phyloP scores from a whole-genome alignment of 2,888 invertebrate species.

The Phengaris arion region DNA sequence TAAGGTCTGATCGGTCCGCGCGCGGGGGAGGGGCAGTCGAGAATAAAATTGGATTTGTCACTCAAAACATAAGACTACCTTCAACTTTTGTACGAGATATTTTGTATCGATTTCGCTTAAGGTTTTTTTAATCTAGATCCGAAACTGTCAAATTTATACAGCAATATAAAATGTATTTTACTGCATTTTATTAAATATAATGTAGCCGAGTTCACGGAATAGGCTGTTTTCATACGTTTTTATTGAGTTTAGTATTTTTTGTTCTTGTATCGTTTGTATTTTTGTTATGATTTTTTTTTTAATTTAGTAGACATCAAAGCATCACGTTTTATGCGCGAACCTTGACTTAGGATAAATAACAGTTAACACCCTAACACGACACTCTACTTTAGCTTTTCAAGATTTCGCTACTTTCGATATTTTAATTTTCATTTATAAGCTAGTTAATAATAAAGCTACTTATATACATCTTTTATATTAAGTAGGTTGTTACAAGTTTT shows the following conservation, averaged over 20 bases:
- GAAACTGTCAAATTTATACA: neutral
- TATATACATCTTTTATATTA: too few relatives aligned
- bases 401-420: too few relatives aligned
- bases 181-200: neutral
- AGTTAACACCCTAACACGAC: too few relatives aligned
- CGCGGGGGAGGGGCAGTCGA: conserved; percentile 67
- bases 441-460: too few relatives aligned
- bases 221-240: neutral
- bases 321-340: too few relatives aligned
- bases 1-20: conserved; percentile 78
- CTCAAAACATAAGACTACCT: conserved; percentile 78
- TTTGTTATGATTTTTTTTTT: neutral
- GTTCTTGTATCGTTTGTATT: neutral
- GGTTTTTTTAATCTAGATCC: conserved; percentile 9
- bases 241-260: neutral
- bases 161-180: conserved; percentile 14
- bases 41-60: conserved; percentile 80
- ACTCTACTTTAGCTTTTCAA: too few relatives aligned
- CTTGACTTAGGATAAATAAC: too few relatives aligned
- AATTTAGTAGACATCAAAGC: too few relatives aligned
- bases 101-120: conserved; percentile 33
- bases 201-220: neutral
- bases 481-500: too few relatives aligned
- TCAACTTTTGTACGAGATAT: conserved; percentile 54
- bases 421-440: too few relatives aligned